Base-by-base conservation (phyloP, 2,888 invertebrate genomes). In the Drosophila putrida region DNA sequence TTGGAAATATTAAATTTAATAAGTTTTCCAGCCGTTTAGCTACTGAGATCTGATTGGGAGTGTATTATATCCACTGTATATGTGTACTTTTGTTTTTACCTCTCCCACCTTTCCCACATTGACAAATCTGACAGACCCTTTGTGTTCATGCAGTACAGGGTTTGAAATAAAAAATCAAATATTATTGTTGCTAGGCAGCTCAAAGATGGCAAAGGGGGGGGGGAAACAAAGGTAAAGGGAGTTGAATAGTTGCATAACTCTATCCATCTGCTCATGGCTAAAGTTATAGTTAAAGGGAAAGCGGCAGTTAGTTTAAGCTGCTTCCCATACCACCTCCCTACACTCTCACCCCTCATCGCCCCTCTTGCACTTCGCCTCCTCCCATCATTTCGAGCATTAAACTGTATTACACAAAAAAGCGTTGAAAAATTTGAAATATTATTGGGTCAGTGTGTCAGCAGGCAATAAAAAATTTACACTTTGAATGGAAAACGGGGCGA, bases 381-480 rank as follows among this genome's bases (percentile, higher is more conserved):
- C 43, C 25, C 43, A 10, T 11, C 4, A 1, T n/a, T 44, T 41
- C 9, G 4, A 4, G 49, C 57, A 62, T 13, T 11, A 39, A 33
- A 33, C 27, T 53, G 13, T 28, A 35, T 44, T 62, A 38, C 49
- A 50, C 44, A 63, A 55, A 20, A 20, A 62, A 35, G 44, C 35
- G 20, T 50, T 53, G 36, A 53, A 64, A 47, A 44, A 49, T 65
- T 80, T 78, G 62, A 79, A 63, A 79, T 75, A 76, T 71, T 79
- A 79, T 80, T 80, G 66, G 80, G 80, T 79, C 80, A 80, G 68
- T 80, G 71, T 80, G 80, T 80, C 80, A 76, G 53, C 66, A 60
- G 50, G 63, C 68, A 80, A 71, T 75, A 62, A 59, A 67, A 71
- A 71, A 80, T 47, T 54, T 39, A 36, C 39, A 64, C 51, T 46